Conservation (phyloP, 2,888 invertebrate species). For the Eristalis arbustorum region DNA sequence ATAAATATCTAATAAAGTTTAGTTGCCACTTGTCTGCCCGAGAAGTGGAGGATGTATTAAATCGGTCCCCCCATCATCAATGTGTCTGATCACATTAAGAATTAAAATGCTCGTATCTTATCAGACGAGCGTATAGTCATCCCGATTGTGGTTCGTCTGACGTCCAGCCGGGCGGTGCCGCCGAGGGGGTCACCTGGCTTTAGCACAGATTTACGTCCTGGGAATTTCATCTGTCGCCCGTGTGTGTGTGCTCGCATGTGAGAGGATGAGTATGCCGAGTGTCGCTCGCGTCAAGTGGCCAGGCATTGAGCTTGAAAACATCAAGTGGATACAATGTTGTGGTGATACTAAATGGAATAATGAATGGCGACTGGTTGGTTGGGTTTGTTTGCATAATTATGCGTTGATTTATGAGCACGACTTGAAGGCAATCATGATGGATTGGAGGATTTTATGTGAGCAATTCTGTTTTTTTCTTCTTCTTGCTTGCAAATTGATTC, state of each 20-base stretch:
- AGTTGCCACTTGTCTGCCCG: slow-evolving; percentile 36
- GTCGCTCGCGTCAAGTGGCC: not conserved
- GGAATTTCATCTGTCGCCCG: not conserved
- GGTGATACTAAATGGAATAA: slow-evolving; percentile 16
- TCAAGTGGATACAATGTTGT: slow-evolving; percentile 27
- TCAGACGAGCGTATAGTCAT: not conserved
- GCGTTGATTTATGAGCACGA: slow-evolving; percentile 22
- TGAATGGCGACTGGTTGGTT: slow-evolving; percentile 25
- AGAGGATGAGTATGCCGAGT: not conserved
- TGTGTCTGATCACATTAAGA: slow-evolving; percentile 22
- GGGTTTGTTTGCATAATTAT: slow-evolving; percentile 13
- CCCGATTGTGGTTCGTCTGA: not conserved
- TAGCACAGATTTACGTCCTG: slow-evolving; percentile 21
- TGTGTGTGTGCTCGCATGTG: not conserved
- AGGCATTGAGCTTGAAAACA: slow-evolving; percentile 1
- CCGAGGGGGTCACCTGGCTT: not conserved
- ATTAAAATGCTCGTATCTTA: slow-evolving; percentile 10
- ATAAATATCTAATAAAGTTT: slow-evolving; percentile 40
- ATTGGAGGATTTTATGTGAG: not conserved
- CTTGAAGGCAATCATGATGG: slow-evolving; percentile 6
- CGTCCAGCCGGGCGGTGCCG: not conserved
- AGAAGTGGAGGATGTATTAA: not conserved
- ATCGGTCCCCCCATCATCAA: not conserved
- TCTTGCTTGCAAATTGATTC: slow-evolving; percentile 9
- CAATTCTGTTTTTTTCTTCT: not conserved